These are phyloP conservation scores for Phaethon lepturus DNA, from an alignment of 2,113 vertebrate genomes.

Conservation along the genomic window DNA sequence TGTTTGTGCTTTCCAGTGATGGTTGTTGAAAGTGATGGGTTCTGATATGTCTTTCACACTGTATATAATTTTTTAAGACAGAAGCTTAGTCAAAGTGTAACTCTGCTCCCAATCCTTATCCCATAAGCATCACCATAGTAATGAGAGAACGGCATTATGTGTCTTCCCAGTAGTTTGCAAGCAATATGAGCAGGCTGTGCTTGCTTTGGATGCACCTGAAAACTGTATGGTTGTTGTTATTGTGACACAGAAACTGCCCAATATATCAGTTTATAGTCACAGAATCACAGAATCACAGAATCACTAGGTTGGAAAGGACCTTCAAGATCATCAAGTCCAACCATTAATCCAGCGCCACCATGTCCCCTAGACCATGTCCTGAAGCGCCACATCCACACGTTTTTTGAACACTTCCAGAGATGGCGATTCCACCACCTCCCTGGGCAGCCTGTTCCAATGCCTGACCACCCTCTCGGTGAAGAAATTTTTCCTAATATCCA, in stretches of 20 bases:
- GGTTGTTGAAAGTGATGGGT: neutral
- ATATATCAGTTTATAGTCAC: neutral
- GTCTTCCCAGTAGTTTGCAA: neutral
- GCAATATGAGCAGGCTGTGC: neutral
- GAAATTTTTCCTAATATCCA: too few species aligned
- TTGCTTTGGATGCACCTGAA: neutral
- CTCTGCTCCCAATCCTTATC: neutral
- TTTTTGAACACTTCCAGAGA: too few species aligned
- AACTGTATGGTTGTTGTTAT: neutral
- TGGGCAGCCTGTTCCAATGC: too few species aligned
- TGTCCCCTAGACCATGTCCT: too few species aligned
- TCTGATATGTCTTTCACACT: neutral
- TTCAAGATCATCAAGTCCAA: too few species aligned
- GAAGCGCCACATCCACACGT: too few species aligned
- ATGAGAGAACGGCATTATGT: rapidly evolving
- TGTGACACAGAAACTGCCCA: neutral
- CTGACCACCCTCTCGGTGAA: too few species aligned
- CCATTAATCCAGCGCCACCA: too few species aligned
- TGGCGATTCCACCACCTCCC: too few species aligned
- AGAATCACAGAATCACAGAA: too few species aligned
- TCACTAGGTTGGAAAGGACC: too few species aligned
- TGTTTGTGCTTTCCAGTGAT: neutral
- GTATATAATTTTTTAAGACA: neutral
- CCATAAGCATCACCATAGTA: neutral
- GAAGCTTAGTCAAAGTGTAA: neutral